A percentile compares a stretch with the other conserved stretches of the same genome.
Evolutionary conservation across 2,797 vertebrate genomes (phyloP).

Genomic region (Karalla daura): DNA sequence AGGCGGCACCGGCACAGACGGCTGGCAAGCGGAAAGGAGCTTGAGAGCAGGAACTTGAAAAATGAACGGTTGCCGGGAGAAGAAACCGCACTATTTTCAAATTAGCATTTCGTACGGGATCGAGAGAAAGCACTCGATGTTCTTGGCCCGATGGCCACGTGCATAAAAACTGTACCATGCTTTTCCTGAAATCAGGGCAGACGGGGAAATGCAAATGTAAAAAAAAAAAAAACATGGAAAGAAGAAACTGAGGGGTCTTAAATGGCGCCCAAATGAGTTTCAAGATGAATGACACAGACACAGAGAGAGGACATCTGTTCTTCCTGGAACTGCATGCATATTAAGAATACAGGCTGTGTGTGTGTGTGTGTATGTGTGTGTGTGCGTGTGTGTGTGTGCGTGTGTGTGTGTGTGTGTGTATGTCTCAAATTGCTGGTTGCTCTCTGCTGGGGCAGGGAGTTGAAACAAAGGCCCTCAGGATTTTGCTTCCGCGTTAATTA

Average conservation of each 20-base stretch:
- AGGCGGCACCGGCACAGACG: slow-evolving; percentile 51
- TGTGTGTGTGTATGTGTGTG: background rate
- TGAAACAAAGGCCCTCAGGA: slow-evolving; percentile 35
- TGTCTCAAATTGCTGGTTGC: slow-evolving; percentile 18
- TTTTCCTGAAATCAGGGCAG: background rate
- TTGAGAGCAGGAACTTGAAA: slow-evolving; percentile 37
- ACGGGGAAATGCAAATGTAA: background rate
- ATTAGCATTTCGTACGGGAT: background rate
- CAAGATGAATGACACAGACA: slow-evolving; percentile 20
- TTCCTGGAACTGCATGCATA: slow-evolving; percentile 20
- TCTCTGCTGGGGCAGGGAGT: slow-evolving; percentile 15
- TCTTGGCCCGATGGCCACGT: background rate
- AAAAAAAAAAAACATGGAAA: no score
- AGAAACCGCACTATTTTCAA: slow-evolving; percentile 13
- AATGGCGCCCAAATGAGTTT: slow-evolving; percentile 15
- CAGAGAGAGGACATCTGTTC: slow-evolving; percentile 36
- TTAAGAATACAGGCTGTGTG: background rate
- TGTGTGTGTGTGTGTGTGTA: slow-evolving; percentile 1
- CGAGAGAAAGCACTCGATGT: background rate
- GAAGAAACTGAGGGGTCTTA: background rate
- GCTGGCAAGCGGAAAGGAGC: slow-evolving; percentile 48
- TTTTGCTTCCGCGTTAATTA: slow-evolving; percentile 47
- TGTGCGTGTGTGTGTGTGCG: slow-evolving; percentile 5
- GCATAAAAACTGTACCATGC: background rate
- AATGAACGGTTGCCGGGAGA: slow-evolving; percentile 22